phyloP scores from a whole-genome alignment of 2,888 invertebrate species.

The Ormyrus rosae region DNA sequence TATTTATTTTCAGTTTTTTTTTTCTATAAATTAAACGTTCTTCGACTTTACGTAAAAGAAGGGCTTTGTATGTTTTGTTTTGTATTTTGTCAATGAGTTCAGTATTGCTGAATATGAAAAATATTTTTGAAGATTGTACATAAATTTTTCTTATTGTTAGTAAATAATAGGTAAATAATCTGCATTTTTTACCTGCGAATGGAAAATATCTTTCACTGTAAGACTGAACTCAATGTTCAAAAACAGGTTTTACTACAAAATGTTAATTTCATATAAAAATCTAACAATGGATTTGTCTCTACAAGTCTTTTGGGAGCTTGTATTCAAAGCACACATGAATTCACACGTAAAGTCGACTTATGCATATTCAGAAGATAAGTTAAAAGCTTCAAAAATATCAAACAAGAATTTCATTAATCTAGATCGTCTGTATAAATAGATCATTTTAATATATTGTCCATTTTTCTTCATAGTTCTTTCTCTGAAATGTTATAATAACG shows the following conservation, averaged over 20 bases:
- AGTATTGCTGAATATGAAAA: neutral
- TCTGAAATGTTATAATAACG: neutral
- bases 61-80: neutral
- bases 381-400: neutral
- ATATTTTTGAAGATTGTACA: constrained; percentile 21
- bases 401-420: neutral
- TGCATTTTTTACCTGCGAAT: neutral
- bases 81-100: constrained; percentile 1
- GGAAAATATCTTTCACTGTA: neutral
- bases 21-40: no score
- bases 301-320: neutral
- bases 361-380: neutral
- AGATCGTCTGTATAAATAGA: neutral
- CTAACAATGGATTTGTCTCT: neutral
- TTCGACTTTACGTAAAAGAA: no score
- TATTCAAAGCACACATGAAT: constrained; percentile 9
- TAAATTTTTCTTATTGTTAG: constrained; percentile 10
- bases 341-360: neutral
- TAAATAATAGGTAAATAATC: neutral
- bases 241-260: no score
- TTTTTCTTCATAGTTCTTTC: neutral
- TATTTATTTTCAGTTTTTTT: neutral
- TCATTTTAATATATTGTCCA: neutral
- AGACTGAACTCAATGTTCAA: neutral
- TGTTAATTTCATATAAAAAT: neutral